phyloP scores from a whole-genome alignment of 2,888 invertebrate genomes.

The Phragmatobia fuliginosa region DNA sequence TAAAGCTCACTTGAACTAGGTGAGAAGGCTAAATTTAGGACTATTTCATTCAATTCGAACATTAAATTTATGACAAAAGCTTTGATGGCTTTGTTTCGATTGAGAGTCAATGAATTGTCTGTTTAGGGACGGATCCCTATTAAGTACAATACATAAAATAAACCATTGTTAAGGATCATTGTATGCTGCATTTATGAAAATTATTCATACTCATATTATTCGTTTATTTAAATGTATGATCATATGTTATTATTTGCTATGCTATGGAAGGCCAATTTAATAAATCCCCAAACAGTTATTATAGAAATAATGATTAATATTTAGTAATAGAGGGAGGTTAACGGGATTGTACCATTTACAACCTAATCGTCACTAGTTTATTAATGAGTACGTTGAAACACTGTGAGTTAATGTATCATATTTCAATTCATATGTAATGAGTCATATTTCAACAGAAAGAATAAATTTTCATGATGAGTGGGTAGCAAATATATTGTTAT shows the following conservation, averaged over 20 bases:
- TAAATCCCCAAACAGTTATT: neutral
- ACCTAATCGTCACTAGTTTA: neutral
- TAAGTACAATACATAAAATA: neutral
- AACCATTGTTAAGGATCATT: neutral
- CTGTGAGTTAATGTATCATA: neutral
- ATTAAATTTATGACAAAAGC: neutral
- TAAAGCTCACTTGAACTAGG: constrained; percentile 10
- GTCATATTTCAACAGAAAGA: constrained; percentile 8
- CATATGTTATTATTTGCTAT: neutral
- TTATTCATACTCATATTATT: neutral
- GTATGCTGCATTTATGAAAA: neutral
- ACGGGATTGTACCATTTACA: neutral
- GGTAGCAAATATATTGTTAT: neutral
- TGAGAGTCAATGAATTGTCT: neutral
- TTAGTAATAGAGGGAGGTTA: neutral
- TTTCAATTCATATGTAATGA: too few species aligned
- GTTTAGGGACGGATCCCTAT: neutral
- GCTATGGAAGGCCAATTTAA: neutral
- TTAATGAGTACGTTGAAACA: constrained; percentile 3
- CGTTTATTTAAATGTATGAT: neutral
- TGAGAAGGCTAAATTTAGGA: neutral
- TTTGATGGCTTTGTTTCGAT: neutral
- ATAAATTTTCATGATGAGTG: neutral
- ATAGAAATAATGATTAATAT: neutral
- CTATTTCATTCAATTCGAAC: neutral